Base-by-base conservation (phyloP, 2,797 vertebrate species). In the Benthosema pterotum region DNA sequence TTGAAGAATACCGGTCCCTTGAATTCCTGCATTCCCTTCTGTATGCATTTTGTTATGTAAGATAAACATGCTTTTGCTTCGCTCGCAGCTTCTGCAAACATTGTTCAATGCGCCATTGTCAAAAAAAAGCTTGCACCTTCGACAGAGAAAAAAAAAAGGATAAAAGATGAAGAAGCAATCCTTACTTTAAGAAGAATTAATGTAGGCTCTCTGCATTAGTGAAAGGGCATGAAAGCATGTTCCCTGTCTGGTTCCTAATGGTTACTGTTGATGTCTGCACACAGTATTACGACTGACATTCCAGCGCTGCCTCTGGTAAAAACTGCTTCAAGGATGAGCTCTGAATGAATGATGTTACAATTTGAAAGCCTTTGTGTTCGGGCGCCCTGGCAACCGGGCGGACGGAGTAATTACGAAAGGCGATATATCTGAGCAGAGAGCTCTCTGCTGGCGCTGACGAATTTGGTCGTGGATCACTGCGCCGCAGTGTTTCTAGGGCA, bases 331-430 rank as follows among this genome's bases (percentile, higher is more conserved):
- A 48, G 22, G 62, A 42, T 60, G 7, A 38, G 38, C n/a, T 6
- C 47, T 25, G 58, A 54, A 48, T 16, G 32, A 68, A 28, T 8
- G 52, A 17, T 15, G 47, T 53, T 53, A 28, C 47, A 60, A 38
- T 43, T 17, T 11, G 47, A 62, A 58, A 47, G 18, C 11, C 56
- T 25, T 4, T 58, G 28, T 5, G 42, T 57, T 46, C 42, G 32
- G 63, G 52, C 56, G 47, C 64, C 69, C 52, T 64, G 63, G 74
- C 78, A 76, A 79, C 72, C 57, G 43, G 56, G n/a, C n/a, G n/a
- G 54, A 69, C 56, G 58, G 32, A 52, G 47, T 65, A 67, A 73
- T 78, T 75, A 71, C 54, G 57, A 63, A 48, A 61, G 48, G 65
- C 53, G 42, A 55, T 65, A 19, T 49, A 55, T 67, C 51, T 61